Base-by-base conservation (phyloP, 2,113 vertebrate species). In the Catharus fuscescens region DNA sequence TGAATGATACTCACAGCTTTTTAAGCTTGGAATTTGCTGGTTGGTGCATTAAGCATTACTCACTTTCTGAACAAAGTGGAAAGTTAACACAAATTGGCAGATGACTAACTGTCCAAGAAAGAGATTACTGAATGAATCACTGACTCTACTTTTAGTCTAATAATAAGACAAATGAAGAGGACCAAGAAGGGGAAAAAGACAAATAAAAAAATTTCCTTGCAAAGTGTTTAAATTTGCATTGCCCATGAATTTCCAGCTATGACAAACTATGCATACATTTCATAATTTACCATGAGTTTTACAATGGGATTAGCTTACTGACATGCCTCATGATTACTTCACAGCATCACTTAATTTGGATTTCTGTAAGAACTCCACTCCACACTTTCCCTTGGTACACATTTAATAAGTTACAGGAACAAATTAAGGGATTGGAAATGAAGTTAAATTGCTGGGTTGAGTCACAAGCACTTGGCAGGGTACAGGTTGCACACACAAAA, bases 51-150 rank as follows among this genome's bases (percentile, higher is more conserved):
- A 96, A 97, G 85, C 73, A 94, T 97, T 95, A 93, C 90, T 95
- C 97, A 96, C 95, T 94, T 95, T 95, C 71, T 83, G 95, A 96
- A 96, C 94, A 95, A 95, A 96, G 95, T 85, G 86, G 95, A 97
- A 96, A 96, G 94, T 94, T 97, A 97, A 96, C 84, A 92, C 93
- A 95, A 97, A 92, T 88, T 96, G 97, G 96, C 95, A 97, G 96
- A 97, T 96, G 96, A 97, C 80, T 94, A 97, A 96, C 88, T 97
- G 96, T 98, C 92, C 95, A 97, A 95, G 97, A 95, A 95, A 93
- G 79, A 90, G 93, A 95, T 93, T 93, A 97, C 54, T 54, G 92
- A 97, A 96, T 97, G 97, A 98, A 97, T 98, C 97, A 97, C 70
- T 83, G 93, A 96, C 94, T 96, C 95, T 92, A 88, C 89, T 81